Conservation (phyloP, 1,140 invertebrate genomes). For the Orius insidiosus region DNA sequence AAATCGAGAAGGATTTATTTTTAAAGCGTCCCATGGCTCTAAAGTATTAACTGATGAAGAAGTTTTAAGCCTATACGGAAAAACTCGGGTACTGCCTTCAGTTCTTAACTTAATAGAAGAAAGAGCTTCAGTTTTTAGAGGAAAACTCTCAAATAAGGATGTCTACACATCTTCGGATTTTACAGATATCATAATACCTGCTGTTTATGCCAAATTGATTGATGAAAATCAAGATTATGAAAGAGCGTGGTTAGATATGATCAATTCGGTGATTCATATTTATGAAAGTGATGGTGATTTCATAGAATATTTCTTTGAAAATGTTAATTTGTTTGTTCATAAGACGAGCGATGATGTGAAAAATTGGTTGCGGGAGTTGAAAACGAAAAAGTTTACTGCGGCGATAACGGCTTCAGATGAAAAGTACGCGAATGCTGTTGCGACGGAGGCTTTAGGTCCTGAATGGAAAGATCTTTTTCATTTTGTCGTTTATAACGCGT, state of each 20-base stretch:
- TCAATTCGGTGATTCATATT: constrained; percentile 39
- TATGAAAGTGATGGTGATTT: constrained; percentile 27
- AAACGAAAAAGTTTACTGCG: constrained; percentile 36
- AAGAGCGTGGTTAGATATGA: constrained; percentile 45
- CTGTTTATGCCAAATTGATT: constrained; percentile 48
- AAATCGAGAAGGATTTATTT: constrained; percentile 38
- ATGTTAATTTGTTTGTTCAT: constrained; percentile 19
- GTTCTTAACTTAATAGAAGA: not conserved
- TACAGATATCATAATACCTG: constrained; percentile 47
- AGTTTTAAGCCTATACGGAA: constrained; percentile 41
- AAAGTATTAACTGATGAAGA: constrained; percentile 34
- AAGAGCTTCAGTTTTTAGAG: constrained; percentile 23
- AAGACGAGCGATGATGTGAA: constrained; percentile 37
- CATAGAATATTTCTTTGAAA: too few relatives aligned
- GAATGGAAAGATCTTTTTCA: constrained; percentile 59
- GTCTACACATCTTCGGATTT: constrained; percentile 53
- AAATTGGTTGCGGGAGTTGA: constrained; percentile 40
- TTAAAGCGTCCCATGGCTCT: constrained; percentile 52
- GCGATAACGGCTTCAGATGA: constrained; percentile 55
- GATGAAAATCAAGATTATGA: constrained; percentile 40
- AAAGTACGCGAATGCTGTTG: constrained; percentile 47
- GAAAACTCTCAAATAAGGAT: constrained; percentile 33
- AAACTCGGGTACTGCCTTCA: constrained; percentile 33
- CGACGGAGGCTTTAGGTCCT: constrained; percentile 41
- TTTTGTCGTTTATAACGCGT: constrained; percentile 47